These are phyloP conservation scores for Podiceps cristatus DNA, from an alignment of 2,113 vertebrate species.

Conservation along the genomic window DNA sequence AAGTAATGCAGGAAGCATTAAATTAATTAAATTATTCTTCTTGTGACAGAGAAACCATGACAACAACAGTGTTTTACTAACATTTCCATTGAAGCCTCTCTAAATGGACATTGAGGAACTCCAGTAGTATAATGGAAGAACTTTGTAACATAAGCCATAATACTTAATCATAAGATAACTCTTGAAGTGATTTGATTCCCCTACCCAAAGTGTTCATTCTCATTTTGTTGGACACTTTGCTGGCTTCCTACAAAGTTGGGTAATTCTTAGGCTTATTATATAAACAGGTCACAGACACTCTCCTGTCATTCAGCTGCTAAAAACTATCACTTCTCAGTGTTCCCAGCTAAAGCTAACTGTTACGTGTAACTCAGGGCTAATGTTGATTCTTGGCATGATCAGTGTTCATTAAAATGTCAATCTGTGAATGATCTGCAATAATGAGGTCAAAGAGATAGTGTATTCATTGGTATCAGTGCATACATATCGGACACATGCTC, in stretches of 20 bases:
- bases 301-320: slow-evolving; percentile 34
- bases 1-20: slow-evolving; percentile 60
- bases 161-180: neutral
- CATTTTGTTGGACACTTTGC: slow-evolving; percentile 12
- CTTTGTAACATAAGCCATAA: neutral
- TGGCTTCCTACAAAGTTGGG: neutral
- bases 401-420: neutral
- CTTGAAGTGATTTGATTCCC: slow-evolving; percentile 6
- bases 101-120: neutral
- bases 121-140: neutral
- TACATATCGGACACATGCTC: fast-evolving
- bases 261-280: slow-evolving; percentile 51
- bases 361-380: neutral
- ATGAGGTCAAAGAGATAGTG: neutral
- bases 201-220: slow-evolving; percentile 42
- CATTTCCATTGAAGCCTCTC: slow-evolving; percentile 45
- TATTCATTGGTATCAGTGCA: neutral
- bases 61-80: neutral
- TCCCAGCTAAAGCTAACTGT: neutral
- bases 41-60: slow-evolving; percentile 5
- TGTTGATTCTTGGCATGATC: neutral
- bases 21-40: neutral
- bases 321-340: slow-evolving; percentile 3
- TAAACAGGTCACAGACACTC: slow-evolving; percentile 10
- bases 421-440: neutral